These are phyloP conservation scores for Margarornis squamiger DNA, from an alignment of 2,797 vertebrate species.

Conservation along the genomic window DNA sequence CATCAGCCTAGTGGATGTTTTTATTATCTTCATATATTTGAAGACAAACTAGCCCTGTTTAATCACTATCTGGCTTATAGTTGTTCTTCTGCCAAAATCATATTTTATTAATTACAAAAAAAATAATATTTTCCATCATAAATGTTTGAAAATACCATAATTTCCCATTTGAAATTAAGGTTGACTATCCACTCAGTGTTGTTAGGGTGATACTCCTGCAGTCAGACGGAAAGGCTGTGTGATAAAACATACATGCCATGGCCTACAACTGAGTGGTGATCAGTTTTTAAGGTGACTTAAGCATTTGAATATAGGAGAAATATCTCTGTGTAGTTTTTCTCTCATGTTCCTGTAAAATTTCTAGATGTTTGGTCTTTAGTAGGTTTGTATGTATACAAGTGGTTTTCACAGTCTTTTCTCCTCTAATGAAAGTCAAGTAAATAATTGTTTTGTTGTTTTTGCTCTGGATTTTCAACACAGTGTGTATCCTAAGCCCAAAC, in stretches of 20 bases:
- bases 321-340: neutral
- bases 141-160: neutral
- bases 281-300: neutral
- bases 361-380: neutral
- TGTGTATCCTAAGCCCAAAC: neutral
- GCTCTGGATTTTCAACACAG: neutral
- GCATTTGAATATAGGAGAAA: neutral
- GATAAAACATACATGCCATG: rapidly evolving
- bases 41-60: neutral
- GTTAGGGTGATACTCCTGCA: neutral
- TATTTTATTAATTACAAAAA: neutral
- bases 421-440: neutral
- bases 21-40: neutral
- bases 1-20: neutral
- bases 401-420: neutral
- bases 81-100: neutral
- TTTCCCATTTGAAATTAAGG: neutral
- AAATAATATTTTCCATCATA: neutral
- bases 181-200: neutral
- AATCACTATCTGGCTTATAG: neutral
- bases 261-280: neutral
- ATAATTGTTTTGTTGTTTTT: neutral
- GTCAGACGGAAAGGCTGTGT: neutral
- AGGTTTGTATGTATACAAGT: neutral
- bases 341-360: neutral